Evolutionary conservation across 2,113 vertebrate genomes (phyloP).

Genomic region (Catharus minimus): DNA sequence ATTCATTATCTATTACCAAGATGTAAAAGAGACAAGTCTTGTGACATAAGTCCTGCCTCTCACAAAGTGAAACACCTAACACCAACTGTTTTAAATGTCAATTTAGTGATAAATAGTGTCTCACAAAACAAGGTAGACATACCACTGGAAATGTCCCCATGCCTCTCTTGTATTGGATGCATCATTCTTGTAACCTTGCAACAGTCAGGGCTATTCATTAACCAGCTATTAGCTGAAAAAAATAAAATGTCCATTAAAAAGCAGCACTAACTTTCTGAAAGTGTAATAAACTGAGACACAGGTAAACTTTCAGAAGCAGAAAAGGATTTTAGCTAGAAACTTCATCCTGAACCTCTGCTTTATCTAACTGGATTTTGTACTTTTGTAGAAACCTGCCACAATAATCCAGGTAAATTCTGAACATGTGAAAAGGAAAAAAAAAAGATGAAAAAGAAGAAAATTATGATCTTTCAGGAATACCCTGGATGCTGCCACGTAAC

Average conservation of each 20-base stretch:
- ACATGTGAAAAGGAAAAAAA: background rate
- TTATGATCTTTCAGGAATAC: background rate
- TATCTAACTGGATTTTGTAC: background rate
- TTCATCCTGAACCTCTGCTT: background rate
- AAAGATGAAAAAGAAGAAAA: background rate
- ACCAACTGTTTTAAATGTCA: background rate
- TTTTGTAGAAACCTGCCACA: background rate
- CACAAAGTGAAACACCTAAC: background rate
- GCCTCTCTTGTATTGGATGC: constrained; percentile 8
- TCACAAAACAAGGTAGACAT: constrained; percentile 30
- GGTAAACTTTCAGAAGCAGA: background rate
- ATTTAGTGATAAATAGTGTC: background rate
- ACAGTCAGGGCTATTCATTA: constrained; percentile 38
- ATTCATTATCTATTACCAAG: background rate
- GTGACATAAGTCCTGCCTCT: background rate
- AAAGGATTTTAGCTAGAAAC: background rate
- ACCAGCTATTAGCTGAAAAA: constrained; percentile 26
- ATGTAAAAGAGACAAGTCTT: background rate
- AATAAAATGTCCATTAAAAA: constrained; percentile 15
- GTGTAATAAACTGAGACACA: background rate
- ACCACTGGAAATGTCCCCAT: constrained; percentile 27
- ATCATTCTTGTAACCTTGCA: constrained; percentile 12
- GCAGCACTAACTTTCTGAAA: background rate
- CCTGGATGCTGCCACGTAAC: background rate
- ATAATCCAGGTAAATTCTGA: background rate